Base-by-base conservation (phyloP, 2,797 vertebrate genomes). In the Gadopsis bispinosus region DNA sequence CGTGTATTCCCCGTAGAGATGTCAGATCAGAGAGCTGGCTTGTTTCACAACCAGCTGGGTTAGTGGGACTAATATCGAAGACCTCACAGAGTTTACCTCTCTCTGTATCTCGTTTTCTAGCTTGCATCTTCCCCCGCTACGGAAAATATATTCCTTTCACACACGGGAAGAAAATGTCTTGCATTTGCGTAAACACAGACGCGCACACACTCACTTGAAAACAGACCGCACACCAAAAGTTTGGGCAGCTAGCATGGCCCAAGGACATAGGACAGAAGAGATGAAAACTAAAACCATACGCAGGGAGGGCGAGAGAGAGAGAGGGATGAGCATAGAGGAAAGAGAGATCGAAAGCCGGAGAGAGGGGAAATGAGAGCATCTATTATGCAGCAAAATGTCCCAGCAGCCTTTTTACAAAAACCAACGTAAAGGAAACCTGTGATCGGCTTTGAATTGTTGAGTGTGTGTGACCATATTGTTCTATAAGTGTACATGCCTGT, bases 211-310 rank as follows among this genome's bases (percentile, higher is more conserved):
- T 77, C 61, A 55, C 59, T 83, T 85, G 61, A 83, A 89, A 79
- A 85, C 67, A 82, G 88, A 90, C 88, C 75, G 77, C 89, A 89
- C 89, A 89, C 84, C 86, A 88, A 87, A 90, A 51, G 73, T 90
- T 73, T 74, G 67, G 70, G 80, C 73, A 84, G 71, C 83, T n/a
- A 55, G 64, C 64, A 64, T 48, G 87, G 85, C 87, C 80, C 83
- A 80, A 90, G 90, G 91, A 90, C 71, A 79, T 22, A 75, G 67
- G 77, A 91, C 75, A 75, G 72, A 77, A 64, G 67, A 85, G 86
- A 91, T 66, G 81, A 87, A 91, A 92, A 92, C 75, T 78, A 81
- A 92, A 93, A 91, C 88, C 91, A 92, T 91, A 90, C 85, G 79
- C 48, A 73, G 59, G 56, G 55, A 76, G 35, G 12, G 39, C 43